Evolutionary conservation across 2,113 vertebrate genomes (phyloP).

Genomic region (Triplophysa rosa): DNA sequence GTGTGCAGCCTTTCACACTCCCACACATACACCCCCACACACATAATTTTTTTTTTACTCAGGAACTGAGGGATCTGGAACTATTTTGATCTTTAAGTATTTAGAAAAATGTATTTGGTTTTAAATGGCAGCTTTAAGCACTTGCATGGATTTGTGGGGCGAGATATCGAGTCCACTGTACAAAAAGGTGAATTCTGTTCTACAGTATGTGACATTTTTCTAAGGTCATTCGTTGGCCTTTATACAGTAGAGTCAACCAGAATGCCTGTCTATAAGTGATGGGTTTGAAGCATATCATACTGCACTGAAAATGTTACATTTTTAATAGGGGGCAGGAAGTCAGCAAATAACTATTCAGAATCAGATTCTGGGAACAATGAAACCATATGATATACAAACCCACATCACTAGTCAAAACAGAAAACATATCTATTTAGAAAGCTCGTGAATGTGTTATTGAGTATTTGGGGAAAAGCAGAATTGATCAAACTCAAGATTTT

Average conservation of each 20-base stretch:
- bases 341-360: constrained; percentile 14
- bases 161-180: background rate
- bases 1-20: constrained; percentile 39
- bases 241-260: background rate
- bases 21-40: background rate
- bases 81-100: background rate
- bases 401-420: constrained; percentile 20
- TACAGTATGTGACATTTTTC: background rate
- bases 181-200: background rate
- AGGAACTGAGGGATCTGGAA: background rate
- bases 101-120: background rate
- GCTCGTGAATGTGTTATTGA: background rate
- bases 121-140: background rate
- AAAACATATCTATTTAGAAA: constrained; percentile 8
- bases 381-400: constrained; percentile 5
- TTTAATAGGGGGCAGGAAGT: background rate
- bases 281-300: background rate
- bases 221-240: constrained; percentile 9
- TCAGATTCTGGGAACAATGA: background rate
- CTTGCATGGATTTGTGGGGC: background rate
- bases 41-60: background rate
- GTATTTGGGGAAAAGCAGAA: background rate
- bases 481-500: background rate
- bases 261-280: background rate
- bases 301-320: background rate